Evolutionary conservation across 2,888 invertebrate genomes (phyloP), one percentile per base, ranked within the genome.

Genomic region (Thera obeliscata): DNA sequence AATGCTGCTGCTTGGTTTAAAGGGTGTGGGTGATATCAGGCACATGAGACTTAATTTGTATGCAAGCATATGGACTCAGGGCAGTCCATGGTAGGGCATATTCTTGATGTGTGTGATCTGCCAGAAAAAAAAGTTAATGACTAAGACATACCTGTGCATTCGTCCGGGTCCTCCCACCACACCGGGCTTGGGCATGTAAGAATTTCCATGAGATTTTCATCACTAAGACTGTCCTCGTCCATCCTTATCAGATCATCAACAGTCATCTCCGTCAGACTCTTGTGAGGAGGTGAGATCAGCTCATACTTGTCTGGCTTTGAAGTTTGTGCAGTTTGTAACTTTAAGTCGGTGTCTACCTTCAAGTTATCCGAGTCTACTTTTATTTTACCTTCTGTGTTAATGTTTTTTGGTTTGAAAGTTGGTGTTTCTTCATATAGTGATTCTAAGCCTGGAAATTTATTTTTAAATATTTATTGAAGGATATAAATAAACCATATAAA

Each of bases 121-220:
- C 22, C 22, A 22, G 22, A 38, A 38, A 6, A 6, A 38, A 38
- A 3, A 1, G 3, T 38, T 38, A 38, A 38, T 41, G 12, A 50
- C 4, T 2, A 35, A 22, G n/a, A 12, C 12, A 58, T 79, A 89
- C 91, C 89, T 84, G 87, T 87, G 66, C 73, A 84, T 0, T 72
- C 71, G 0, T 75, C 75, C 49, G 87, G 85, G 0, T 88, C 87
- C 61, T 93, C 93, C 93, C 93, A 93, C 93, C 93, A 93, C 0
- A 93, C 93, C 0, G 93, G 93, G 54, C 93, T 93, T 0, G 91
- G 90, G 11, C 92, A 92, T 0, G 91, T 92, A 49, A 92, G 74
- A 22, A 93, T 91, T 75, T 91, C 91, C 83, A 90, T 79, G 2
- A 90, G 74, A 54, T 90, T 91, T 4, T 93, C 93, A 36, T 91